These are phyloP conservation scores for Hirtodrosophila cameraria DNA, from an alignment of 2,888 invertebrate species.

Conservation along the genomic window DNA sequence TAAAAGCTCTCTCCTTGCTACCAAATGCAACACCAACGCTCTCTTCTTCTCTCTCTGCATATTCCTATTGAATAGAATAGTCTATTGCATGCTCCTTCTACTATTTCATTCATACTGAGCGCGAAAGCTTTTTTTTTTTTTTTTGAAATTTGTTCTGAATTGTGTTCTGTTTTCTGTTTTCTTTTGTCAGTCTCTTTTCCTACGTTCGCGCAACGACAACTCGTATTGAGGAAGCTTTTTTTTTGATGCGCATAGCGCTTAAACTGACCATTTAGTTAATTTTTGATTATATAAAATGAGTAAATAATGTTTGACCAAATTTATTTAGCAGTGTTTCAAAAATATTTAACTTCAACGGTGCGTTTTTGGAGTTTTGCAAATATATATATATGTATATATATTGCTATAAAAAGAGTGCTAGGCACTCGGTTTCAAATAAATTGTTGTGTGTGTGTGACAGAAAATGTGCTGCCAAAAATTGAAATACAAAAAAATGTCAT, in stretches of 20 bases:
- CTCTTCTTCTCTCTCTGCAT: neutral
- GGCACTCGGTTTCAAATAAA: constrained; percentile 17
- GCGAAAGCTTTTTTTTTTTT: constrained; percentile 28
- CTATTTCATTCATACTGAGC: constrained; percentile 61
- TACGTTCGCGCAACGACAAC: constrained; percentile 73
- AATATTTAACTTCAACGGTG: constrained; percentile 28
- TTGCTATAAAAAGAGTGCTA: constrained; percentile 49
- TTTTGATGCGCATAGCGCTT: constrained; percentile 54
- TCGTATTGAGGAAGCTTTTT: constrained; percentile 29
- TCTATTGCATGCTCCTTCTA: constrained; percentile 55
- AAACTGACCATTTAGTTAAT: constrained; percentile 32
- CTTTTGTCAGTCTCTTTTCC: constrained; percentile 70
- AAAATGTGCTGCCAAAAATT: constrained; percentile 67
- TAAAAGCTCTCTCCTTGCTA: constrained; percentile 19
- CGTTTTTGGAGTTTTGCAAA: constrained; percentile 22
- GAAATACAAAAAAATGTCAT: constrained; percentile 64
- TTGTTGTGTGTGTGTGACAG: constrained; percentile 46
- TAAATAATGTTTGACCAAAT: constrained; percentile 45
- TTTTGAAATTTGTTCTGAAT: constrained; percentile 17
- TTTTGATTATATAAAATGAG: constrained; percentile 31
- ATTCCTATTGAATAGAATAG: too few species aligned
- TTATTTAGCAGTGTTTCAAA: constrained; percentile 23
- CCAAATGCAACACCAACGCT: constrained; percentile 23
- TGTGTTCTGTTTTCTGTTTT: constrained; percentile 35
- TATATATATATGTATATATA: too few species aligned